A percentile compares a stretch with the other conserved stretches of the same genome.
phyloP scores from a whole-genome alignment of 2,888 invertebrate species.

The Cheilosia pagana region DNA sequence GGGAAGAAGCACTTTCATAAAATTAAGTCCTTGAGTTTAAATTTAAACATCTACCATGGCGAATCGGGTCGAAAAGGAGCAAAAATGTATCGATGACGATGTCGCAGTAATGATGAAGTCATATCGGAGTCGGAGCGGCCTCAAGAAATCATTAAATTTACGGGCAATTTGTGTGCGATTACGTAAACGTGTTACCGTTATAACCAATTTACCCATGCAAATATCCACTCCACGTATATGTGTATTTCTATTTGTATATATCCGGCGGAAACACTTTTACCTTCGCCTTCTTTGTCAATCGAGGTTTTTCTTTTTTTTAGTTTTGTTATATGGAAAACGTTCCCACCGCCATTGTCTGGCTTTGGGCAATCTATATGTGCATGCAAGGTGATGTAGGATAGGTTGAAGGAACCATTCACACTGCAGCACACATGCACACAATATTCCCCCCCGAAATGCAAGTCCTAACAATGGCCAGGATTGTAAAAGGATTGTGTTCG shows the following conservation, averaged over 20 bases:
- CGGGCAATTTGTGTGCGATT: constrained; percentile 54
- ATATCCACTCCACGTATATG: constrained; percentile 31
- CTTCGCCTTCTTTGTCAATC: constrained; percentile 20
- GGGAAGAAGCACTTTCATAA: constrained; percentile 15
- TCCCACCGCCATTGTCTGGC: constrained; percentile 34
- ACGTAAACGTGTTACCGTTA: constrained; percentile 47
- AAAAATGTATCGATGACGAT: constrained; percentile 11
- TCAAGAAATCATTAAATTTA: constrained; percentile 45
- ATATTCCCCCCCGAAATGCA: constrained; percentile 17
- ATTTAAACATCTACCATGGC: constrained; percentile 10
- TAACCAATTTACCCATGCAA: constrained; percentile 60
- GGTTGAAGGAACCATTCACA: constrained; percentile 12
- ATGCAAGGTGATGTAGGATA: constrained; percentile 25
- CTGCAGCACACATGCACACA: neutral
- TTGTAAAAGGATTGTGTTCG: constrained; percentile 41
- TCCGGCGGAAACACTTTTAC: constrained; percentile 45
- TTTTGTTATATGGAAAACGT: constrained; percentile 26
- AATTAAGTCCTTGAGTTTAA: constrained; percentile 35
- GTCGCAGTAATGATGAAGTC: constrained; percentile 21
- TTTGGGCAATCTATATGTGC: constrained; percentile 36
- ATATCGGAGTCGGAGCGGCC: neutral
- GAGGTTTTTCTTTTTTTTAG: constrained; percentile 2
- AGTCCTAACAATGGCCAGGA: constrained; percentile 43
- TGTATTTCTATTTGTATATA: neutral
- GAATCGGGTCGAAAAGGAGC: neutral